Conservation (phyloP, 2,888 invertebrate genomes). For the Andricus curvator region DNA sequence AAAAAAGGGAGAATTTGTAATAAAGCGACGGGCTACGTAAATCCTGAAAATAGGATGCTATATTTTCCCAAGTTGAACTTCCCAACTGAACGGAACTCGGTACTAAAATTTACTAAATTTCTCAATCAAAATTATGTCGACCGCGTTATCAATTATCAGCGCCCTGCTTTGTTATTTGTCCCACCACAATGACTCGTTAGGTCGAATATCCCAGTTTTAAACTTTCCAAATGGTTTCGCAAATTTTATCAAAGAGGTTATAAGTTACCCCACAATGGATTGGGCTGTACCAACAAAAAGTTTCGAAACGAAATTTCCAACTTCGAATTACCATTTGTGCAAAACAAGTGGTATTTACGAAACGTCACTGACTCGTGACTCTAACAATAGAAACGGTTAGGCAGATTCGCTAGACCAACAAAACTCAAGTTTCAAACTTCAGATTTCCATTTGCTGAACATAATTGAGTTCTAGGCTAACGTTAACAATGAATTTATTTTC, state of each 20-base stretch:
- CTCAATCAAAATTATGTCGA: conserved; percentile 30
- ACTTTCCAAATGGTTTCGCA: conserved; percentile 23
- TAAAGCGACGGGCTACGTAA: no score
- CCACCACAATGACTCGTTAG: conserved; percentile 32
- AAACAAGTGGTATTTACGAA: conserved; percentile 32
- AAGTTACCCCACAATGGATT: not conserved
- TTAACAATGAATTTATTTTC: not conserved
- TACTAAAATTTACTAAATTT: conserved; percentile 16
- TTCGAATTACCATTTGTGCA: conserved; percentile 15
- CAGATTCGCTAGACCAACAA: conserved; percentile 15
- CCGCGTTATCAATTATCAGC: conserved; percentile 21
- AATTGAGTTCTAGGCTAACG: conserved; percentile 4
- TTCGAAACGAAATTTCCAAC: conserved; percentile 23
- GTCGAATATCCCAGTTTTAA: conserved; percentile 14
- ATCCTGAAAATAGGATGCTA: not conserved
- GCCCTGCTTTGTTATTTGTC: conserved; percentile 26
- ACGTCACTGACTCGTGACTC: conserved; percentile 24
- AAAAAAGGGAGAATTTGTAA: no score
- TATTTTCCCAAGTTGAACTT: not conserved
- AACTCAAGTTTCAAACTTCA: conserved; percentile 16
- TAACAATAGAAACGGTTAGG: conserved; percentile 21
- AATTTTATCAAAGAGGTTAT: not conserved
- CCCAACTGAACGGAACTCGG: not conserved
- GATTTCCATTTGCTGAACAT: conserved; percentile 1
- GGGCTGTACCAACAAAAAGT: conserved; percentile 20